Base-by-base conservation (phyloP, 2,113 vertebrate species). In the Micromys minutus region DNA sequence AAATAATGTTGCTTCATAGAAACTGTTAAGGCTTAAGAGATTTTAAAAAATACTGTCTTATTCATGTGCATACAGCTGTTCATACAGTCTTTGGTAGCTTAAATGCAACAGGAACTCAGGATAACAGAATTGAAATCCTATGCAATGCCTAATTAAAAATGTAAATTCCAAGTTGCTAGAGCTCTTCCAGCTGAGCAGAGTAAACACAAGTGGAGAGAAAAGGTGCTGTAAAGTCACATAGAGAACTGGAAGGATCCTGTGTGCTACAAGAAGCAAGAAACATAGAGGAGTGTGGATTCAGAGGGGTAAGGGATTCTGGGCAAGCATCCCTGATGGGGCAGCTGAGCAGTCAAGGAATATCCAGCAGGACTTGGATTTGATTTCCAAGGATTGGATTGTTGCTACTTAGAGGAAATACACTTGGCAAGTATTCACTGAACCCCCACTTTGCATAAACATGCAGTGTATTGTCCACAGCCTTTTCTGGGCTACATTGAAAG, bases 141-240 rank as follows among this genome's bases (percentile, higher is more conserved):
- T 61, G 89, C 59, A 90, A 90, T 90, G 80, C 80, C 93, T 94
- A 92, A 94, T 96, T 96, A 96, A 96, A 97, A 97, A 95, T 97
- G 94, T 80, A 96, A 94, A 96, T 97, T 92, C 0, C 1, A 94
- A 93, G 74, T 91, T 96, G 59, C 63, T 86, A 84, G 75, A 84
- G 52, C 95, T 91, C 63, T 55, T 77, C 34, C 19, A 57, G 72
- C 50, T 80, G 55, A 87, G 87, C 93, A 95, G 45, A 87, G 63
- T 85, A 92, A 96, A 93, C 67, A 79, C 65, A 59, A 67, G n/a
- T 19, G 72, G 71, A 88, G 59, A 77, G 80, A 59, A 93, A 93
- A 87, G 67, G 69, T 69, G 29, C 21, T 19, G 5, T 42, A 77
- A 93, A 42, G 16, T 65, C 92, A 77, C 1, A 2, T 59, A 77